Evolutionary conservation across 2,113 vertebrate genomes (phyloP).

Genomic region (Notothenia coriiceps): DNA sequence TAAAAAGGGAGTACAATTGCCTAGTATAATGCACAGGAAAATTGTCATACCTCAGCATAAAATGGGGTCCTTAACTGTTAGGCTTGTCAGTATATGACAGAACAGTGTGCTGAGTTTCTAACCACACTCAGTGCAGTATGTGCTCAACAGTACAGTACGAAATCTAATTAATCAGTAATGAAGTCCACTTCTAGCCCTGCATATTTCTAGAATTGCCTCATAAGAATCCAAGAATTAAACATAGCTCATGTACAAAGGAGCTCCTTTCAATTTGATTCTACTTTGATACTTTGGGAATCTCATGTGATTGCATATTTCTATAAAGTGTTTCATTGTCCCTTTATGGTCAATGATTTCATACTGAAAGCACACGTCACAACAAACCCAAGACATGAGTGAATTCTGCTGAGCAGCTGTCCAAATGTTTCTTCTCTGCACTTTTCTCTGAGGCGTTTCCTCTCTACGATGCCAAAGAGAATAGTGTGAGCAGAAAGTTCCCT

Average conservation of each 20-base stretch:
- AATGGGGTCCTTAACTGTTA: conserved; percentile 1
- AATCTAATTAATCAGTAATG: conserved; percentile 18
- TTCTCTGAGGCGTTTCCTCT: conserved; percentile 27
- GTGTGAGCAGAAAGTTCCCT: conserved; percentile 11
- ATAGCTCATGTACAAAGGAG: neutral
- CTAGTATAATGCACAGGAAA: neutral
- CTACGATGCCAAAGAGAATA: conserved; percentile 9
- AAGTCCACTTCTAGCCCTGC: neutral
- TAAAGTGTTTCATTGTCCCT: neutral
- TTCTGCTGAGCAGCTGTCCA: conserved; percentile 24
- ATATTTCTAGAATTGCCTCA: neutral
- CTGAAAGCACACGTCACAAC: conserved; percentile 5
- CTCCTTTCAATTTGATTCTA: neutral
- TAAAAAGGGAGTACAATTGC: conserved; percentile 19
- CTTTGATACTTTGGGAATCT: neutral
- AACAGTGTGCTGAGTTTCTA: neutral
- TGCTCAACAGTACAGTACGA: neutral
- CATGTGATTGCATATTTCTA: neutral
- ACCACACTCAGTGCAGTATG: conserved; percentile 4
- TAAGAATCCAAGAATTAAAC: neutral
- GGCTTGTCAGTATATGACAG: conserved; percentile 20
- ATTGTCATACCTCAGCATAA: conserved; percentile 34
- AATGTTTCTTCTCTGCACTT: conserved; percentile 23
- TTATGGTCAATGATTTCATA: conserved; percentile 15
- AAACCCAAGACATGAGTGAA: neutral